Conservation (phyloP, 2,113 vertebrate genomes). For the Plestiodon gilberti region DNA sequence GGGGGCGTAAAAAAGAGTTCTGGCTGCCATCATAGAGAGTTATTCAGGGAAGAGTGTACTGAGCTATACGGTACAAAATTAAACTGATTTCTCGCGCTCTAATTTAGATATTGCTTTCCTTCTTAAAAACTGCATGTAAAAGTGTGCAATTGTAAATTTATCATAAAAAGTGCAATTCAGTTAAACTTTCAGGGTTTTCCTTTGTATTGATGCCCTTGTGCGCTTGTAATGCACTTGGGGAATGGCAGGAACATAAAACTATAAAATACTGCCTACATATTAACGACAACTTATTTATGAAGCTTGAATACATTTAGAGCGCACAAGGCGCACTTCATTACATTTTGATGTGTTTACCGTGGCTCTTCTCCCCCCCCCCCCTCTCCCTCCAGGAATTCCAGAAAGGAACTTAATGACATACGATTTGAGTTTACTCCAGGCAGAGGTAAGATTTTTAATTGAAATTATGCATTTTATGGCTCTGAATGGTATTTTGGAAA, state of each 20-base stretch:
- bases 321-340: slow-evolving; percentile 57
- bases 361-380: slow-evolving; percentile 56
- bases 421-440: slow-evolving; percentile 97
- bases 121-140: slow-evolving; percentile 3
- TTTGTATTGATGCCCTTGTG: slow-evolving; percentile 36
- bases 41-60: background rate
- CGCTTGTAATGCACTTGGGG: slow-evolving; percentile 28
- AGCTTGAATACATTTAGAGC: slow-evolving; percentile 48
- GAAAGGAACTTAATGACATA: slow-evolving; percentile 98
- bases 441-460: slow-evolving; percentile 84
- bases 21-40: background rate
- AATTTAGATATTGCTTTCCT: slow-evolving; percentile 30
- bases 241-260: slow-evolving; percentile 36
- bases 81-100: background rate
- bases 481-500: slow-evolving; percentile 62
- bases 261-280: slow-evolving; percentile 41
- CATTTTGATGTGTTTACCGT: slow-evolving; percentile 63
- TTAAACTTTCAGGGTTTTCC: slow-evolving; percentile 36
- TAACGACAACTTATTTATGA: slow-evolving; percentile 55
- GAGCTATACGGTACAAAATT: background rate
- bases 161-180: slow-evolving; percentile 43
- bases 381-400: slow-evolving; percentile 88
- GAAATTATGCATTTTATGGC: slow-evolving; percentile 68
- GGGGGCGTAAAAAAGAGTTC: background rate
- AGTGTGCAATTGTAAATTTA: background rate